Conservation (phyloP, 2,113 vertebrate species). For the Ramphastos sulfuratus region DNA sequence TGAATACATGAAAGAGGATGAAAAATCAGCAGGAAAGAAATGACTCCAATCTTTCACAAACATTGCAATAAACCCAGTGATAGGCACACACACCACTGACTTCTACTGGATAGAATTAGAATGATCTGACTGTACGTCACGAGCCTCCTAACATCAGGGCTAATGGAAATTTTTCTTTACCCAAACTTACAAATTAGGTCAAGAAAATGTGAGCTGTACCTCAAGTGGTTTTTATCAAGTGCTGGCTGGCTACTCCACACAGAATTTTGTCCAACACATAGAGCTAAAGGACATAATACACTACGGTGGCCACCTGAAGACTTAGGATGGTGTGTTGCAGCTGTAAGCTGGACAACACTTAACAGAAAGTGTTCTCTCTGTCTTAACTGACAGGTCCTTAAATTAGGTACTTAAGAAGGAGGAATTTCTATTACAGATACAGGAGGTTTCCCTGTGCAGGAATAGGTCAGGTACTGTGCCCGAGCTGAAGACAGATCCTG, state of each 20-base stretch:
- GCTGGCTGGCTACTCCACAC: neutral
- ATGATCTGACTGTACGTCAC: conserved; percentile 15
- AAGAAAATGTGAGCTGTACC: conserved; percentile 11
- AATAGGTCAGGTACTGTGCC: neutral
- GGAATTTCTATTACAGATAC: neutral
- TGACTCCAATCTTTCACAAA: conserved; percentile 57
- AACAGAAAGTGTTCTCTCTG: neutral
- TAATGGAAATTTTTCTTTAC: conserved; percentile 53
- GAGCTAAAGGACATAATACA: neutral
- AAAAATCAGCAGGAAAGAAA: conserved; percentile 68
- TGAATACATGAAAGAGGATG: conserved; percentile 64
- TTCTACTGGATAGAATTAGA: conserved; percentile 35
- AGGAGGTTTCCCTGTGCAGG: neutral
- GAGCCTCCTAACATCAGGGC: neutral
- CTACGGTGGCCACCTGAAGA: neutral
- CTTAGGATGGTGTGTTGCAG: neutral
- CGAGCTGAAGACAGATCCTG: neutral
- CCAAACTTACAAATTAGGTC: conserved; percentile 26
- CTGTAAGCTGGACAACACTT: neutral
- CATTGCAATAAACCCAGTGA: conserved; percentile 37
- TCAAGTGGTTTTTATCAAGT: neutral
- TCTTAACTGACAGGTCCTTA: neutral
- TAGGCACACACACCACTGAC: conserved; percentile 24
- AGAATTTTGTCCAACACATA: neutral
- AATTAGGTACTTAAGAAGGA: neutral